Conservation (phyloP, 2,797 vertebrate genomes). For the Betta splendens region DNA sequence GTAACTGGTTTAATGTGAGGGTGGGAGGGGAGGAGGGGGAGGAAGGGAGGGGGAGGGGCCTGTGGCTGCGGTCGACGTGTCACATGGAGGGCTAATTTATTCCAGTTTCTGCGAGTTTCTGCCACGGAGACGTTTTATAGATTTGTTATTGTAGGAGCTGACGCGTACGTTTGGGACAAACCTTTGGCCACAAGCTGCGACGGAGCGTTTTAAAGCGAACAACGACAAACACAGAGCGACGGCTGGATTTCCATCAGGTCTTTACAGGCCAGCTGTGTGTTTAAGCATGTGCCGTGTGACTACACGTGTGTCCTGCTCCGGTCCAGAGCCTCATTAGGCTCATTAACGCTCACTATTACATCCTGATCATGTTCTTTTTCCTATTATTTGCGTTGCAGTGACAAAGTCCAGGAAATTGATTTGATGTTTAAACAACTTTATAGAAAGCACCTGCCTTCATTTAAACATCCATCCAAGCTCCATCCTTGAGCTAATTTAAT, state of each 20-base stretch:
- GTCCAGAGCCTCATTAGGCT: slow-evolving; percentile 8
- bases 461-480: no score
- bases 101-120: slow-evolving; percentile 54
- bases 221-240: slow-evolving; percentile 41
- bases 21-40: slow-evolving; percentile 54
- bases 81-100: slow-evolving; percentile 58
- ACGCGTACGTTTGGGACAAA: slow-evolving; percentile 38
- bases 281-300: slow-evolving; percentile 43
- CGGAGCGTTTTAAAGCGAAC: no score
- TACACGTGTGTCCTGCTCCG: no score
- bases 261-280: slow-evolving; percentile 28
- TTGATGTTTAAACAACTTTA: slow-evolving; percentile 14
- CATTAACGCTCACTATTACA: slow-evolving; percentile 11
- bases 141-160: slow-evolving; percentile 56
- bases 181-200: background rate
- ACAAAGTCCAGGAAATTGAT: slow-evolving; percentile 15
- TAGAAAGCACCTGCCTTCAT: slow-evolving; percentile 25
- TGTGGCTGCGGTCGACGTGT: slow-evolving; percentile 59
- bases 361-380: background rate
- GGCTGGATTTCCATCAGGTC: slow-evolving; percentile 37
- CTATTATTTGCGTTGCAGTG: slow-evolving; percentile 12
- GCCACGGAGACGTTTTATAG: slow-evolving; percentile 50
- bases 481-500: slow-evolving; percentile 17
- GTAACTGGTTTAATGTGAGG: slow-evolving; percentile 72
- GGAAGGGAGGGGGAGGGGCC: slow-evolving; percentile 41